Percentiles rank a stretch among this genome's conserved stretches.
Conservation (phyloP, 1,140 invertebrate genomes). For the Onthophagus taurus region DNA sequence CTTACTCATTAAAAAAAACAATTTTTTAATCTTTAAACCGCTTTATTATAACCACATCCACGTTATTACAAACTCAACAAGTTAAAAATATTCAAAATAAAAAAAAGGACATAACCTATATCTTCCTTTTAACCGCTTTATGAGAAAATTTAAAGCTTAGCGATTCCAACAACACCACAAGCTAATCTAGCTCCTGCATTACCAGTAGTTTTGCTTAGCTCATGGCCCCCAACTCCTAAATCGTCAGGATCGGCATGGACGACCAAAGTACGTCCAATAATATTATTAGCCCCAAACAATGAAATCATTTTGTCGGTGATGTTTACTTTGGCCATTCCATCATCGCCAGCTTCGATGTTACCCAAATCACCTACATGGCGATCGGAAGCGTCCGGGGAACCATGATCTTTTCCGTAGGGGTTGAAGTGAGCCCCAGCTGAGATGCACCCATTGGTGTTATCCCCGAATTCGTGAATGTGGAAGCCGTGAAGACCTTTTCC, state of each 20-base stretch:
- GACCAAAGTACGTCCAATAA: slow-evolving; percentile 83
- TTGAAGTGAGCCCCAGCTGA: slow-evolving; percentile 96
- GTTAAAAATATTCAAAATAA: not conserved
- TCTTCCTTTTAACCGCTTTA: too few relatives aligned
- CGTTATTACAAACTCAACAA: slow-evolving; percentile 1
- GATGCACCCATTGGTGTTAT: slow-evolving; percentile 92
- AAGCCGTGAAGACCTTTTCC: slow-evolving; percentile 74
- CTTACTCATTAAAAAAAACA: too few relatives aligned
- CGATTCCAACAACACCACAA: slow-evolving; percentile 94
- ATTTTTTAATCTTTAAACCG: not conserved
- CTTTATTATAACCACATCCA: not conserved
- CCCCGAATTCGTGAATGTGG: slow-evolving; percentile 95
- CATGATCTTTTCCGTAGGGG: slow-evolving; percentile 76
- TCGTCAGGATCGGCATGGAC: slow-evolving; percentile 94
- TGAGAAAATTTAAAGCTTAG: slow-evolving; percentile 43
- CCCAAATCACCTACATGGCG: slow-evolving; percentile 90
- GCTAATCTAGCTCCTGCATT: slow-evolving; percentile 93
- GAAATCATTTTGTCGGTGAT: slow-evolving; percentile 67
- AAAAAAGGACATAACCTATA: not conserved
- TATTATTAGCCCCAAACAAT: slow-evolving; percentile 63
- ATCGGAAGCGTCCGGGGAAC: slow-evolving; percentile 59
- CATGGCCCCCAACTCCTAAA: slow-evolving; percentile 85
- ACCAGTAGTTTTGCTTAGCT: slow-evolving; percentile 89
- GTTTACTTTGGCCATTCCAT: slow-evolving; percentile 68
- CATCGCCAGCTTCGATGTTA: slow-evolving; percentile 65